Base-by-base conservation (phyloP, 2,888 invertebrate species). In the Caprella mutica region DNA sequence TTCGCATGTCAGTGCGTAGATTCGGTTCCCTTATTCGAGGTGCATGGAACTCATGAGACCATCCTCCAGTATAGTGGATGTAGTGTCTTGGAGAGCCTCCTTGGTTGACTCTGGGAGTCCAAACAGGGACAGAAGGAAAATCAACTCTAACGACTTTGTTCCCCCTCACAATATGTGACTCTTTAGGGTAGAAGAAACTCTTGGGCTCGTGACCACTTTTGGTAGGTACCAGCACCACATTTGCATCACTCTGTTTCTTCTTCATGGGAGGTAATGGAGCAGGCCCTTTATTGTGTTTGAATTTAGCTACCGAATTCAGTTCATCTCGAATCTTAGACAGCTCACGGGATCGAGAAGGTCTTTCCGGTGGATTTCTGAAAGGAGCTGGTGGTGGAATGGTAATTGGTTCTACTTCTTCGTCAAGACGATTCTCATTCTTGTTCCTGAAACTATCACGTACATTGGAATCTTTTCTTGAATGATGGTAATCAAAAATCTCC, bases 141-240 rank as follows among this genome's bases (percentile, higher is more conserved):
- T 56, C 59, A 8, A 56, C 53, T 9, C 56, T 56, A 9, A 58
- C 51, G 14, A 61, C 33, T 23, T 58, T 58, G 51, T 33, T 52
- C 6, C 61, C 61, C 8, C 59, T 46, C 8, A 60, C 54, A 21
- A 62, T 56, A 46, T 59, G 59, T 21, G 54, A 52, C 30, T 66
- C 66, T 38, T 66, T 66, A 26, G 66, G 66, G 54, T 66, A 66
- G 26, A 57, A 58, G 6, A 59, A 53, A 9, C 56, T 43, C 17
- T 48, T 44, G 21, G 55, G 58, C 38, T 66, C 66, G n/a, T 56
- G 55, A 12, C 66, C 66, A 26, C 58, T 65, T 44, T 66, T 66
- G 29, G 66, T 66, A 9, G 66, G 66, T 14, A 66, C 65, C n/a
- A 66, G 56, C 23, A 66, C 27, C 6, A 62, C 42, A 35, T 56